Evolutionary conservation across 2,797 vertebrate genomes (phyloP).

Genomic region (Lepidocolaptes lacrymiger): DNA sequence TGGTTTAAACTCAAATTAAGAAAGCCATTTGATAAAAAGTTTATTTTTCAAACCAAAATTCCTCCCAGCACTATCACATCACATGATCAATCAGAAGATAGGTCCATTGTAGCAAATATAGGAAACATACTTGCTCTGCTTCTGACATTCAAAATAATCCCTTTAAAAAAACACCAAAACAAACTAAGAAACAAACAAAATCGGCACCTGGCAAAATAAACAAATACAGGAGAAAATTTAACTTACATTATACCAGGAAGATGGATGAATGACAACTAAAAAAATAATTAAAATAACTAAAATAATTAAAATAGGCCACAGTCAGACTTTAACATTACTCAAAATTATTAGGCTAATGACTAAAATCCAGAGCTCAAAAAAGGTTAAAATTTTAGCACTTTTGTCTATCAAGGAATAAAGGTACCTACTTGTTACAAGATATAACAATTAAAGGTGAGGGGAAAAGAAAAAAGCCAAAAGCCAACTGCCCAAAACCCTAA

Average conservation of each 20-base stretch:
- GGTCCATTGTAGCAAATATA: neutral
- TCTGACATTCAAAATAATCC: neutral
- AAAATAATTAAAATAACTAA: neutral
- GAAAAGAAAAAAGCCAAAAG: slow-evolving; percentile 27
- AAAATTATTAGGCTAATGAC: slow-evolving; percentile 52
- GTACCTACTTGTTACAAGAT: slow-evolving; percentile 38
- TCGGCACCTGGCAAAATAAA: neutral
- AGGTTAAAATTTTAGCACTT: slow-evolving; percentile 37
- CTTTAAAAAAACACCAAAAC: neutral
- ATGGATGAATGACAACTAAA: neutral
- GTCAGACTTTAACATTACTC: neutral
- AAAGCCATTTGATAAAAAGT: neutral
- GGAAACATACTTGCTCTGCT: neutral
- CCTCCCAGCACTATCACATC: neutral
- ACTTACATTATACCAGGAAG: neutral
- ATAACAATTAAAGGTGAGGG: slow-evolving; percentile 40
- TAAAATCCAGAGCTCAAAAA: slow-evolving; percentile 61
- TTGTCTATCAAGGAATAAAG: slow-evolving; percentile 63
- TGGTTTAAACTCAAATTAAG: slow-evolving; percentile 22
- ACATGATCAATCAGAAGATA: neutral
- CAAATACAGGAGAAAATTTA: neutral
- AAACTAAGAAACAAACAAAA: neutral
- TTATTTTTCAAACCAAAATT: slow-evolving; percentile 47
- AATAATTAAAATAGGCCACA: neutral
- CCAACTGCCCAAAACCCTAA: slow-evolving; percentile 16